phyloP scores from a whole-genome alignment of 2,797 vertebrate genomes.

The Mareca penelope region DNA sequence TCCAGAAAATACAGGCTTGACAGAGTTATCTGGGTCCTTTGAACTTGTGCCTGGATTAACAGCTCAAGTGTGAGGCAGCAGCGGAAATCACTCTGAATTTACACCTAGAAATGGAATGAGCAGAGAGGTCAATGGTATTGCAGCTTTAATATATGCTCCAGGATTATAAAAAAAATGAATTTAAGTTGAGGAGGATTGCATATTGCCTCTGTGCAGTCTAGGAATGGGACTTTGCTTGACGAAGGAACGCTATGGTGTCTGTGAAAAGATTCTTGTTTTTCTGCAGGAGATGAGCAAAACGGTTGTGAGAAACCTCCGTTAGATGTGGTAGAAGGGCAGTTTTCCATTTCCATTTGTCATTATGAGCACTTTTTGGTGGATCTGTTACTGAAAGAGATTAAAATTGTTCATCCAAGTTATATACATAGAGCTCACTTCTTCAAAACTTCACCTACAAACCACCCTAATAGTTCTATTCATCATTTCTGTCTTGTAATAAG shows the following conservation, averaged over 20 bases:
- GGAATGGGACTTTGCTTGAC: accelerated
- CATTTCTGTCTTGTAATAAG: neutral
- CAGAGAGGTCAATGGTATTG: neutral
- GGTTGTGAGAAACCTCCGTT: neutral
- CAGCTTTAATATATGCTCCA: neutral
- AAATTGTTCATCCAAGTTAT: neutral
- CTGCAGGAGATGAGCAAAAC: neutral
- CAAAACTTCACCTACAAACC: neutral
- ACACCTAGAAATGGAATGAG: neutral
- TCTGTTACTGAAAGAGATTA: neutral
- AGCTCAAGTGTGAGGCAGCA: neutral
- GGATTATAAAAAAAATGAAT: neutral
- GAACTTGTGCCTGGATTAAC: neutral
- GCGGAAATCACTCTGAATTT: neutral
- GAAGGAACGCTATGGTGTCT: neutral
- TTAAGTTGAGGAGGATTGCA: neutral
- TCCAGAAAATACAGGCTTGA: neutral
- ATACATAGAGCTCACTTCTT: neutral
- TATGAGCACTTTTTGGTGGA: neutral
- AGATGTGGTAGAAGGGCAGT: neutral
- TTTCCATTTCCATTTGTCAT: neutral
- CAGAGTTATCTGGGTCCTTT: neutral
- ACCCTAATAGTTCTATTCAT: neutral
- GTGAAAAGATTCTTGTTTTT: neutral
- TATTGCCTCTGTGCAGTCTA: neutral